Base-by-base conservation (phyloP, 2,797 vertebrate species). In the Brachyalestes nurse region DNA sequence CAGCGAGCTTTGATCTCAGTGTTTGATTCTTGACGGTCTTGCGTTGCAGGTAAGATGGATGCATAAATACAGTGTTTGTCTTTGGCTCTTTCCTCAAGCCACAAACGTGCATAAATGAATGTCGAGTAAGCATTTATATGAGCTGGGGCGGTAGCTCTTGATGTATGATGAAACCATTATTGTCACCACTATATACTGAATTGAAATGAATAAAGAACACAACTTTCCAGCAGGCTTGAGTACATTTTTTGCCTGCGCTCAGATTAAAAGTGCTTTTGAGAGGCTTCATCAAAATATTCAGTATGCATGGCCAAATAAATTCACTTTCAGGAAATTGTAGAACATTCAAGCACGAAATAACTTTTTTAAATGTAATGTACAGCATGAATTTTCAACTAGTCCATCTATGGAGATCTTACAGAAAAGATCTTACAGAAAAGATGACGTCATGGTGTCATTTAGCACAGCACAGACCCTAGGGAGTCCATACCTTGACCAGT, bases 1-100 rank as follows among this genome's bases (percentile, higher is more conserved):
- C 28, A 64, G 21, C 12, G n/a, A 78, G 47, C 64, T 72, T 40
- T 77, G 61, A 67, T 80, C 51, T n/a, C 58, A 12, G 13, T 55
- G 0, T 81, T 70, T 78, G 70, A 78, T 64, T 77, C 25, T 74
- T 34, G 4, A 40, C 5, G 4, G 23, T 70, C 69, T 40, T 47
- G 45, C 45, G 9, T 47, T 47, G 45, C 45, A 74, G 17, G 5
- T 58, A 38, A 65, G 19, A 57, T 40, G 12, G 45, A 8, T 47
- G 45, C 12, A 34, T 34, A 34, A 34, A 34, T 34, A 34, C 34
- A 34, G 4, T 45, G 42, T 45, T 45, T 45, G 42, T 45, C 42
- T 45, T 45, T 45, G 7, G 7, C 42, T 45, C 42, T 45, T 45
- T 10, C 42, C n/a, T 78, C 1, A 78, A 71, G 38, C 16, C 34